Evolutionary conservation across 2,888 invertebrate species (phyloP), one percentile per base, ranked within the genome.

Genomic region (Campoplex capitator): DNA sequence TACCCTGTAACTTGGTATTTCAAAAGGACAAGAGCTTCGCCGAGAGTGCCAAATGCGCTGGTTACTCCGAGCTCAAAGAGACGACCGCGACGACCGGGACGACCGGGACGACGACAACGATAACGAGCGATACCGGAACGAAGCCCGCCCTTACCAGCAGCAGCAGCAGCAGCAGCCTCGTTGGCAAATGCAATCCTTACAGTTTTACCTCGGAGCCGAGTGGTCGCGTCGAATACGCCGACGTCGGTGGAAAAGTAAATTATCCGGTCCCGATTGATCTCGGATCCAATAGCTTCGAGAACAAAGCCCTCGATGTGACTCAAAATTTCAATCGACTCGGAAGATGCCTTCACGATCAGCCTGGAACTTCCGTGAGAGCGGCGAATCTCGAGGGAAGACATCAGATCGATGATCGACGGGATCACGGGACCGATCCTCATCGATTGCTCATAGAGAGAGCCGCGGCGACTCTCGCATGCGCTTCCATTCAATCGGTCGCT

Each of bases 191-290:
- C 80, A 92, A 91, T 79, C 93, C 93, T 6, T 94, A 92, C 85
- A 93, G 90, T 48, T 94, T 94, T 73, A 94, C 92, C 8, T 93
- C 94, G n/a, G 94, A 94, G 42, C 89, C 94, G 18, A 94, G 93
- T 86, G 94, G 94, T 7, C 92, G 93, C 76, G 93, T 94, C 58
- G 94, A 94, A 79, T 94, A 94, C 81, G 89, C 93, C 9, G 94
- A 93, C 48, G 90, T 71, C 9, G n/a, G 35, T 0, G 42, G 51
- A 11, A 91, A 90, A 28, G 85, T 90, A 4, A 89, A 90, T 62
- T 93, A 91, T 81, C 85, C 82, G 23, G 90, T 89, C 0, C 92
- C 92, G 62, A 90, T 91, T 16, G 92, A 93, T 32, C 91, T 91
- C 51, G 91, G 89, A 0, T 77, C 88, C 1, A 88, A 88, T 11